Conservation (phyloP, 2,113 vertebrate genomes). For the Cephalopterus ornatus region DNA sequence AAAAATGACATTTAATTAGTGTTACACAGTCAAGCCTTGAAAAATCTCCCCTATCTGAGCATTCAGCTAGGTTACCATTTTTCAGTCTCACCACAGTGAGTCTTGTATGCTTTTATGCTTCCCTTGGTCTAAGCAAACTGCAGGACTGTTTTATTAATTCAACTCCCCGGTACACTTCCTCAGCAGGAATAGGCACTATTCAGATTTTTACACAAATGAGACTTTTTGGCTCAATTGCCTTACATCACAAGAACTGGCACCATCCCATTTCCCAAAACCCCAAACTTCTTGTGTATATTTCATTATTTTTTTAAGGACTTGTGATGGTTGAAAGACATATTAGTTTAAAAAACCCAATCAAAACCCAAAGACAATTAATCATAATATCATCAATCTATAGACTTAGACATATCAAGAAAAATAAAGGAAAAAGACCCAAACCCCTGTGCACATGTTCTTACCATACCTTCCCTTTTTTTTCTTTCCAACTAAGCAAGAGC, state of each 20-base stretch:
- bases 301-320: not conserved
- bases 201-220: not conserved
- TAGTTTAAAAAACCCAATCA: not conserved
- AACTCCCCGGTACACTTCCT: not conserved
- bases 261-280: not conserved
- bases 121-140: not conserved
- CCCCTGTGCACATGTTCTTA: rapidly evolving
- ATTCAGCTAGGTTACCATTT: not conserved
- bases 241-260: not conserved
- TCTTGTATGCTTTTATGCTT: not conserved
- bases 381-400: not conserved
- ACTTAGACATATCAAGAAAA: not conserved
- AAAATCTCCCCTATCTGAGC: not conserved
- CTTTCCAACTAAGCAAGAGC: not conserved
- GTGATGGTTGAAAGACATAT: not conserved
- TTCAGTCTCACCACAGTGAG: not conserved
- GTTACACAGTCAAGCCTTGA: not conserved
- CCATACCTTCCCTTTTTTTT: not conserved
- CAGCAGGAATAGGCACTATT: not conserved
- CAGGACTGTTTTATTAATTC: not conserved
- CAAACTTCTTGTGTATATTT: not conserved
- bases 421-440: not conserved
- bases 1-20: slow-evolving; percentile 36
- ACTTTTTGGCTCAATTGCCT: not conserved
- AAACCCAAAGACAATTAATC: not conserved